Percentiles rank a stretch among this genome's conserved stretches.
Conservation (phyloP, 2,113 vertebrate species). For the Pseudorasbora parva region DNA sequence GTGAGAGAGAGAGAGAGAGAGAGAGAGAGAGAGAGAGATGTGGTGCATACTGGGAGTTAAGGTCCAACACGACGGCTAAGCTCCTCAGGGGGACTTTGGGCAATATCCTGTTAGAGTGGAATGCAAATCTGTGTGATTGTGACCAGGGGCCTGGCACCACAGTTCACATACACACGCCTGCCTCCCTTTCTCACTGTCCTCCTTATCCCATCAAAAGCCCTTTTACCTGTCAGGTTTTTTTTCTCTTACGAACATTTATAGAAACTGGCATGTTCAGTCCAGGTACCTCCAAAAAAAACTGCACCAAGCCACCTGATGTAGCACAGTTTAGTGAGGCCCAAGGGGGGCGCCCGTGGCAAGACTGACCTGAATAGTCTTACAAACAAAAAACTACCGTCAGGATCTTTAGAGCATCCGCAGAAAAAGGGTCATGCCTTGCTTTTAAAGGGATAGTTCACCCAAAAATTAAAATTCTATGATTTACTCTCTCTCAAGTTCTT, state of each 20-base stretch:
- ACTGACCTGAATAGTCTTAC: slow-evolving; percentile 44
- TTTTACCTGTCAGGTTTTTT: slow-evolving; percentile 43
- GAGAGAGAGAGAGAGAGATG: slow-evolving; percentile 31
- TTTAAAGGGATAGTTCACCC: slow-evolving; percentile 14
- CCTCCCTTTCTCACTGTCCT: slow-evolving; percentile 37
- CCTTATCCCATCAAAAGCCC: slow-evolving; percentile 38
- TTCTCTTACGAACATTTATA: slow-evolving; percentile 36
- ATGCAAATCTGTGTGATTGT: slow-evolving; percentile 73
- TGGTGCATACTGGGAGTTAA: slow-evolving; percentile 67
- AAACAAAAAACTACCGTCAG: slow-evolving; percentile 22
- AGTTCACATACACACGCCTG: slow-evolving; percentile 50
- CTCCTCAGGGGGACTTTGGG: slow-evolving; percentile 73
- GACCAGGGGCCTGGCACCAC: slow-evolving; percentile 68
- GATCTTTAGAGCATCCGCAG: slow-evolving; percentile 23
- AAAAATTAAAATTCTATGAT: background rate
- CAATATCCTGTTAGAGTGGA: slow-evolving; percentile 75
- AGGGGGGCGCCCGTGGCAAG: slow-evolving; percentile 32
- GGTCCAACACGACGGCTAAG: slow-evolving; percentile 68
- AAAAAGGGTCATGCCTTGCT: slow-evolving; percentile 5
- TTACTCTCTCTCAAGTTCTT: background rate
- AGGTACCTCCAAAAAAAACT: slow-evolving; percentile 8
- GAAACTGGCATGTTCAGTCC: slow-evolving; percentile 25
- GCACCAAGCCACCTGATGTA: background rate
- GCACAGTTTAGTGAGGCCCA: slow-evolving; percentile 39
- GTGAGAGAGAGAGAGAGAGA: background rate